Evolutionary conservation across 2,113 vertebrate species (phyloP).

Genomic region (Carassius gibelio): DNA sequence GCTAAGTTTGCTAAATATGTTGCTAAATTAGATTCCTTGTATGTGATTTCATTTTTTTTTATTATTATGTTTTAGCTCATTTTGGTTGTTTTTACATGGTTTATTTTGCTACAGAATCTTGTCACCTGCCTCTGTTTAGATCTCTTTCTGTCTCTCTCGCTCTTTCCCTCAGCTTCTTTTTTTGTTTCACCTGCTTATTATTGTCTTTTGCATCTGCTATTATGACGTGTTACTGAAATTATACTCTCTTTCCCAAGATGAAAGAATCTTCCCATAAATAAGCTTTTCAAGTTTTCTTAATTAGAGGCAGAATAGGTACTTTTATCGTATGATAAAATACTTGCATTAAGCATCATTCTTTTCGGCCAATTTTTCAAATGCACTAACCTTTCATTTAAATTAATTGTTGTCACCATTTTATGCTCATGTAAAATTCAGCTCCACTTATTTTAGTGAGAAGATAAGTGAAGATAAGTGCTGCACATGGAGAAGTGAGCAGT

Average conservation of each 20-base stretch:
- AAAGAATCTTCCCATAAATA: conserved; percentile 12
- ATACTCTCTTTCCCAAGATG: conserved; percentile 32
- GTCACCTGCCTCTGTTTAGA: background rate
- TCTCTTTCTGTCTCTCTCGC: conserved; percentile 26
- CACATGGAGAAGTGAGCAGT: conserved; percentile 18
- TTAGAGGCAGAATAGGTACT: conserved; percentile 20
- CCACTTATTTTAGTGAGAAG: background rate
- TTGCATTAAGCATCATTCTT: conserved; percentile 12
- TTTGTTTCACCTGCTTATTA: conserved; percentile 52
- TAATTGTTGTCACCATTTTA: background rate
- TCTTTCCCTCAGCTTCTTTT: background rate
- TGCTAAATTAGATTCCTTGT: background rate
- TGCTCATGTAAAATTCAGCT: conserved; percentile 25
- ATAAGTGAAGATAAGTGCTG: background rate
- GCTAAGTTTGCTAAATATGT: background rate
- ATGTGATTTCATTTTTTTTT: background rate
- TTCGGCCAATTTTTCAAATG: conserved; percentile 27
- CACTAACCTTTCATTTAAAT: conserved; percentile 11
- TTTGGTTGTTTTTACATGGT: background rate
- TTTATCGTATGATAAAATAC: conserved; percentile 27
- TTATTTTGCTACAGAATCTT: background rate
- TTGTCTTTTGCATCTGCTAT: conserved; percentile 46
- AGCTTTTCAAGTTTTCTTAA: conserved; percentile 37
- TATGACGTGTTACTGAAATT: conserved; percentile 36
- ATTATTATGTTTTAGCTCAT: background rate